Percentiles rank a stretch among this genome's conserved stretches.
Conservation (phyloP, 2,888 invertebrate genomes). For the Octonoba sinensis region DNA sequence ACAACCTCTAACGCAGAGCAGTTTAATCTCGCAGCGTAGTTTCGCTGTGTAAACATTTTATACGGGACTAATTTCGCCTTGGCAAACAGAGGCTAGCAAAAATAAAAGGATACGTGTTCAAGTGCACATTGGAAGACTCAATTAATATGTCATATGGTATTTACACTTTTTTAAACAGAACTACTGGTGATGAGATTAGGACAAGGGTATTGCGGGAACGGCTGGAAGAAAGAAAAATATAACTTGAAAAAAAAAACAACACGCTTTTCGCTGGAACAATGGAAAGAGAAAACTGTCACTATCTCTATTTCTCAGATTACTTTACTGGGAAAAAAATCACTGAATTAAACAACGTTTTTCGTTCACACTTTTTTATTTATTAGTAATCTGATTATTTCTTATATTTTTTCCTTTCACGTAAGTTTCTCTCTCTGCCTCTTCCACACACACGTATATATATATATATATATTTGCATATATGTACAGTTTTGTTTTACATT, state of each 20-base stretch:
- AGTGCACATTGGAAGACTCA: constrained; percentile 30
- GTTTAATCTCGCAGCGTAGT: constrained; percentile 37
- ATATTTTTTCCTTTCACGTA: too few relatives aligned
- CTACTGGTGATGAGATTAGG: constrained; percentile 30
- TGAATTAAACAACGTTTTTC: background rate
- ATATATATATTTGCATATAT: too few relatives aligned
- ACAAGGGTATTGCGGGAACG: constrained; percentile 19
- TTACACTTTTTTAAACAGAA: constrained; percentile 39
- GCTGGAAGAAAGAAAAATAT: background rate
- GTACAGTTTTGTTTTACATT: too few relatives aligned
- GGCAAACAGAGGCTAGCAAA: constrained; percentile 29
- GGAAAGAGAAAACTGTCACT: constrained; percentile 17
- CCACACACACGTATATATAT: too few relatives aligned
- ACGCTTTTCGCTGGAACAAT: constrained; percentile 4
- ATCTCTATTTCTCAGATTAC: constrained; percentile 7
- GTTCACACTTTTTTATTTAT: too few relatives aligned
- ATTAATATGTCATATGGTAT: constrained; percentile 56
- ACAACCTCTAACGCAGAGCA: constrained; percentile 9
- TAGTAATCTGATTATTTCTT: too few relatives aligned
- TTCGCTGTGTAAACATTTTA: constrained; percentile 49
- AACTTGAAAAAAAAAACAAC: constrained; percentile 19
- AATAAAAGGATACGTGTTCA: constrained; percentile 42
- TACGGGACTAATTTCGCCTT: constrained; percentile 36
- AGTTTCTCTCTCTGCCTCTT: too few relatives aligned
- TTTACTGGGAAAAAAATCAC: background rate